Base-by-base conservation (phyloP, 92 coral and sea anemone species). In the Porites evermanni region DNA sequence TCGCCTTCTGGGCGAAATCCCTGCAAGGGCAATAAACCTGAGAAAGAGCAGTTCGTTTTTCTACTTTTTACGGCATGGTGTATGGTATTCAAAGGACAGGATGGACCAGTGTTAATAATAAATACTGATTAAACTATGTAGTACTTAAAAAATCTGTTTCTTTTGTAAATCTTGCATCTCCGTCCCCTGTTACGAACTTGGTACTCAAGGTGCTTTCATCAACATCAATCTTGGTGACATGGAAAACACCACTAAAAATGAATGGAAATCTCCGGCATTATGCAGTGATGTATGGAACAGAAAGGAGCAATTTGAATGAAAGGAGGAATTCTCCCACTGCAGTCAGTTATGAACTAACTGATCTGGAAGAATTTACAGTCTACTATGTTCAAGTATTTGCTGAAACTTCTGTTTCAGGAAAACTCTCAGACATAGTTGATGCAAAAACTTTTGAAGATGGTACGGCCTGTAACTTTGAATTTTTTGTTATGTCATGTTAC, bases 401-500 rank as follows among this genome's bases (percentile, higher is more conserved):
- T 9, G 91, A 93, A 81, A 93, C 97, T 26, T 26, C 80, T 8
- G 76, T 89, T 63, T 74, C 89, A 23, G 97, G 97, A 32, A 52
- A 75, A 26, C 68, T 85, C 21, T 91, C 97, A 14, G 4, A 52
- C 18, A 78, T 83, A 71, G 85, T 50, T 1, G 67, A 77, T 12
- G 94, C 90, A 10, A 74, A 53, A 58, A 93, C 97, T 54, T 6
- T 64, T 12, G 81, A 92, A 47, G 94, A 88, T 78, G 94, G 97
- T 93, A 75, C 78, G 92, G 29, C 14, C 47, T 38, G 7, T 38
- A 38, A 38, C 47, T 38, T 38, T 38, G 47, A 38, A 38, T 38
- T 7, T 38, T 38, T 38, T 38, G 47, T 38, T 38, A 38, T 38
- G 6, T 38, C 1, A 4, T 38, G 47, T 38, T 38, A 38, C 47